These are phyloP conservation scores for Myotis daubentonii DNA, from an alignment of 2,797 vertebrate species.

Conservation along the genomic window DNA sequence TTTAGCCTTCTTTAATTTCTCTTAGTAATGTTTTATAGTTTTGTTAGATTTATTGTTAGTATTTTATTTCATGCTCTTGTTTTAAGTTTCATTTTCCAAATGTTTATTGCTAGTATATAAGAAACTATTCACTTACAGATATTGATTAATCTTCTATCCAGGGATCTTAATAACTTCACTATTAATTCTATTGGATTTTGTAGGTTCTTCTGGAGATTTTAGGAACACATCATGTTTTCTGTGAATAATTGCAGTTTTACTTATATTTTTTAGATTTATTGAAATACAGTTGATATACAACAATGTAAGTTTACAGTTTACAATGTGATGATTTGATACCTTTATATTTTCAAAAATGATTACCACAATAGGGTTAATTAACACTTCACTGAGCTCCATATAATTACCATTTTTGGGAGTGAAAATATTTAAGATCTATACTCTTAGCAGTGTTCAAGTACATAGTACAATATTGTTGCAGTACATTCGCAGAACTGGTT, in stretches of 20 bases:
- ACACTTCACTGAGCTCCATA: background rate
- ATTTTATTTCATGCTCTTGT: background rate
- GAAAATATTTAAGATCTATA: background rate
- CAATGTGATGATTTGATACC: background rate
- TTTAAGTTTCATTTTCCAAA: slow-evolving; percentile 29
- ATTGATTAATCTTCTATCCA: background rate
- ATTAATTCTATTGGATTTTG: background rate
- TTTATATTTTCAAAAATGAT: background rate
- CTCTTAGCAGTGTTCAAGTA: background rate
- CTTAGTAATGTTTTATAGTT: background rate
- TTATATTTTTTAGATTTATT: background rate
- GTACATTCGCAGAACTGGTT: background rate
- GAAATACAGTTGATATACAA: background rate
- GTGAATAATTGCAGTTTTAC: background rate
- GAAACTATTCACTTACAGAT: background rate
- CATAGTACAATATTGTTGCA: background rate
- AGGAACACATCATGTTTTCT: background rate
- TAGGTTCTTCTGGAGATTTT: background rate
- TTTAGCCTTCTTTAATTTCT: background rate
- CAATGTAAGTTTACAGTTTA: background rate
- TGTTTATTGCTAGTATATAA: background rate
- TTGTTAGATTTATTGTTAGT: background rate
- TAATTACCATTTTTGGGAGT: background rate
- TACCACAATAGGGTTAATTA: background rate
- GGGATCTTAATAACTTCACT: background rate